Evolutionary conservation across 2,888 invertebrate genomes (phyloP), one percentile per base, ranked within the genome.

Genomic region (Lasioglossum morio): DNA sequence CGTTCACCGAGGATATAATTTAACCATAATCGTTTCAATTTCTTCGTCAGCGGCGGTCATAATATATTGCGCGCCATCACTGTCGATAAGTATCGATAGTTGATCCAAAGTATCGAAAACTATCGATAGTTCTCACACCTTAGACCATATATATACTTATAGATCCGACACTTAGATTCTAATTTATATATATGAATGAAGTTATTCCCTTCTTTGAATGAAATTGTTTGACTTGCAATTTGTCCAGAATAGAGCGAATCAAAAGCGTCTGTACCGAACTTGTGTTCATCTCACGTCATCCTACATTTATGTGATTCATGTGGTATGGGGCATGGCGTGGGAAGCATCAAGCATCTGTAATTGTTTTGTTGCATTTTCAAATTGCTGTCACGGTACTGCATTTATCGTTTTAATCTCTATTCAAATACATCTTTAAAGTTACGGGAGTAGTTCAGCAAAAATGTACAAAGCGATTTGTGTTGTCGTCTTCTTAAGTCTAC

Each of bases 381-480:
- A 72, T 30, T 48, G 10, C 30, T 72, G 27, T 34, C 34, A 73
- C 34, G 19, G 34, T 34, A 48, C 4, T 34, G 23, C 30, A 34
- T 12, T 48, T 48, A 12, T 72, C 19, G 30, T 8, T 8, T 43
- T 48, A 30, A 48, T 34, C 7, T 30, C 16, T 27, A 19, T 72
- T 30, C 10, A 30, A 30, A 30, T 10, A 46, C 60, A 0, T 27
- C 16, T 46, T 72, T 16, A 19, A 27, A 72, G n/a, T 69, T 23
- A 69, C 23, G n/a, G 30, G 19, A 30, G 4, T 8, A 48, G 1
- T 34, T 19, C 19, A 48, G 0, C 40, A 10, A 81, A 63, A 70
- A 87, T 88, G 81, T 86, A 82, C n/a, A 88, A 74, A 53, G 37
- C 53, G 46, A n/a, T 83, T 2, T 76, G 78, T n/a, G 53, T 76